Evolutionary conservation across 2,797 vertebrate species (phyloP).

Genomic region (Gambelia wislizenii): DNA sequence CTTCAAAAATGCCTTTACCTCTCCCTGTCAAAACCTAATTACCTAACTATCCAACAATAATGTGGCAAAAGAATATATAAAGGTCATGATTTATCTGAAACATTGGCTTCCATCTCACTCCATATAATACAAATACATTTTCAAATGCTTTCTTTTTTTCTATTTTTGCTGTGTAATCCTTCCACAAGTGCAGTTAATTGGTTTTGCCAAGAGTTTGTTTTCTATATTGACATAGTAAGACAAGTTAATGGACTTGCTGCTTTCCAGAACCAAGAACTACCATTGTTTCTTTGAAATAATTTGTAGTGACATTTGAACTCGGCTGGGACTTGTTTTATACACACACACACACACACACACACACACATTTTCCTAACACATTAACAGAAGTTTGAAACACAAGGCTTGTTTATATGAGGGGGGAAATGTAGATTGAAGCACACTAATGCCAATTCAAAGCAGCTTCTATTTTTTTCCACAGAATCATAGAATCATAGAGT

Average conservation of each 20-base stretch:
- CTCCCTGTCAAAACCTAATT: background rate
- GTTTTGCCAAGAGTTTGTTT: slow-evolving; percentile 38
- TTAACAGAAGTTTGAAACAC: background rate
- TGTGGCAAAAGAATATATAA: slow-evolving; percentile 39
- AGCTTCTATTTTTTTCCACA: too few relatives aligned
- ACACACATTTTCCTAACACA: background rate
- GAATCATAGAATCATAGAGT: too few relatives aligned
- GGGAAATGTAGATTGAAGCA: too few relatives aligned
- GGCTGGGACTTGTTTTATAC: background rate
- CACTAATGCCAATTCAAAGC: too few relatives aligned
- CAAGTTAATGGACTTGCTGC: slow-evolving; percentile 31
- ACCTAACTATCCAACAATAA: slow-evolving; percentile 31
- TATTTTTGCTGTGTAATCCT: background rate
- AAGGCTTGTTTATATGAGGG: too few relatives aligned
- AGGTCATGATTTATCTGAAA: slow-evolving; percentile 41
- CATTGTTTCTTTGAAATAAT: slow-evolving; percentile 31
- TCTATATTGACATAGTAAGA: slow-evolving; percentile 49
- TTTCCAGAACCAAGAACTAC: slow-evolving; percentile 20
- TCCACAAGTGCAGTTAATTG: slow-evolving; percentile 50
- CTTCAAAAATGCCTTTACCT: background rate
- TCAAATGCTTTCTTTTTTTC: slow-evolving; percentile 44
- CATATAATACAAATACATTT: slow-evolving; percentile 27
- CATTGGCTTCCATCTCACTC: background rate
- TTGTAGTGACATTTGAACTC: slow-evolving; percentile 3
- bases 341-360: background rate